phyloP scores from a whole-genome alignment of 1,140 invertebrate species.

The Bombyx mori region DNA sequence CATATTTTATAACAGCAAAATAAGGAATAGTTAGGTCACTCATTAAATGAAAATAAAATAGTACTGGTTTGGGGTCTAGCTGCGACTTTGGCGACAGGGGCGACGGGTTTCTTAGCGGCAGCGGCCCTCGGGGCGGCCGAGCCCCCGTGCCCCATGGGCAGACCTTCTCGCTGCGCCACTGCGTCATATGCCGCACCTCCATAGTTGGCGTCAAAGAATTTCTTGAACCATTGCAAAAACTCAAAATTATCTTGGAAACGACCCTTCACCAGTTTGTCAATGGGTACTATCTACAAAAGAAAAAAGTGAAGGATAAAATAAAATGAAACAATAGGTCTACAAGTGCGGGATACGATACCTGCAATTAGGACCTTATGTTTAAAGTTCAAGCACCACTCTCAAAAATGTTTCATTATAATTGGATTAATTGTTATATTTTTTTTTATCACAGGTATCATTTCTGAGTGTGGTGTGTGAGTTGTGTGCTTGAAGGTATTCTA shows the following conservation, averaged over 20 bases:
- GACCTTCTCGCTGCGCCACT: constrained; percentile 85
- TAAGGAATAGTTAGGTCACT: constrained; percentile 22
- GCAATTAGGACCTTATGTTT: constrained; percentile 10
- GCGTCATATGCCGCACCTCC: constrained; percentile 94
- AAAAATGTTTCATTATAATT: constrained; percentile 10
- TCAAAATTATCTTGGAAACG: constrained; percentile 99
- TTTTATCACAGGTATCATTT: constrained; percentile 9
- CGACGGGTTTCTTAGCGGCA: constrained; percentile 53
- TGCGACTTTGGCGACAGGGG: constrained; percentile 69
- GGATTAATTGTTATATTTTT: constrained; percentile 1
- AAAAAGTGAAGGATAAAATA: constrained; percentile 64
- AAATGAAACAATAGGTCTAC: constrained; percentile 30
- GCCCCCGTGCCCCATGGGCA: constrained; percentile 82
- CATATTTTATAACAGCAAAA: not conserved
- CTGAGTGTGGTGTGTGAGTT: constrained; percentile 16
- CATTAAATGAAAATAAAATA: constrained; percentile 51
- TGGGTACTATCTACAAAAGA: constrained; percentile 85
- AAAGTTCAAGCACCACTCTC: constrained; percentile 16
- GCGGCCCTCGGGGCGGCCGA: constrained; percentile 72
- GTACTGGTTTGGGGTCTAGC: constrained; percentile 73
- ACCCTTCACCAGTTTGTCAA: constrained; percentile 93
- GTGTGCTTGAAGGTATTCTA: constrained; percentile 20
- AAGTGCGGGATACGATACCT: constrained; percentile 24
- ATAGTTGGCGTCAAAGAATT: constrained; percentile 99
- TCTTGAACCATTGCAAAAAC: constrained; percentile 99